Evolutionary conservation across 2,797 vertebrate genomes (phyloP), one percentile per base, ranked within the genome.

Genomic region (Allobates femoralis): DNA sequence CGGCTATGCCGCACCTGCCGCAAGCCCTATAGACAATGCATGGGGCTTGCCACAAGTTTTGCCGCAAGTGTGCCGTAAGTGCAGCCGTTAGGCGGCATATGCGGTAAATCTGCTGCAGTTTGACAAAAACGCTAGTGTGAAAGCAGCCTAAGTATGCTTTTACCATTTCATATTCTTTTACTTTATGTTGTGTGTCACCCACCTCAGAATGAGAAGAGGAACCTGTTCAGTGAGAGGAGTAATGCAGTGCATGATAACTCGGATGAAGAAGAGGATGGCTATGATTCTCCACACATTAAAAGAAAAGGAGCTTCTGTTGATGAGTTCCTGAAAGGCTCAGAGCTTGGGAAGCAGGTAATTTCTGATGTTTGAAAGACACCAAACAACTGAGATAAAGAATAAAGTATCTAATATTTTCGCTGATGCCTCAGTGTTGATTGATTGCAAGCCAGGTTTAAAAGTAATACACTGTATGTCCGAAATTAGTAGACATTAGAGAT

Each of bases 321-420:
- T 0, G 98, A 99, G 79, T 99, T 99, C 91, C 96, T 99, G 79
- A 94, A 96, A 86, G 98, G 97, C 19, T 98, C 98, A 0, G 98
- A 99, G 85, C 93, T 98, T 2, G 97, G 98, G 55, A 96, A 97
- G 93, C 97, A 96, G 91, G 98, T 99, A 34, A 53, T 76, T 66
- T 50, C 1, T 15, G 32, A 69, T 21, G 10, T 21, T 2, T 28
- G 12, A 64, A 66, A 66, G 28, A 30, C 15, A 2, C 7, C 4
- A 5, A 66, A 34, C 2, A 7, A 21, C 16, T 21, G 32, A 69
- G 6, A 21, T 34, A 69, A 34, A 2, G 30, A 32, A 32, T 18
- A 19, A 66, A 18, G 16, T 30, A 67, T 34, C 64, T 67, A 8
- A 2, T 67, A 34, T 67, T 16, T 19, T 5, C 5, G 28, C 3